phyloP scores from a whole-genome alignment of 2,797 vertebrate genomes.

The Syngnathus acus region DNA sequence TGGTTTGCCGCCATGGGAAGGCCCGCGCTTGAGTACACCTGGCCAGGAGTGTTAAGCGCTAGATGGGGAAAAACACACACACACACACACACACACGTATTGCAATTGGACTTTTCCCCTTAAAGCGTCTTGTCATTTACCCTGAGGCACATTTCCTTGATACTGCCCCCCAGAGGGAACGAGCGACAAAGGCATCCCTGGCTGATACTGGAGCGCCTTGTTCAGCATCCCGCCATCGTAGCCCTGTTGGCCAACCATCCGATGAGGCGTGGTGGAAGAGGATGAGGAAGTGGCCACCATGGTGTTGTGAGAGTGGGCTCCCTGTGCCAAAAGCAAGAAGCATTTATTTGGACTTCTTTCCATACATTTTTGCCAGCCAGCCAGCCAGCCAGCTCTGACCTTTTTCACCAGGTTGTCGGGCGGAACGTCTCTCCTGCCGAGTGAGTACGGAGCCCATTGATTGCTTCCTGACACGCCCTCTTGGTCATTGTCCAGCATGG shows the following conservation, averaged over 20 bases:
- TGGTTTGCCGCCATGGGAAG: slow-evolving; percentile 76
- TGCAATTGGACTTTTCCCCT: neutral
- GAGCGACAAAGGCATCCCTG: slow-evolving; percentile 87
- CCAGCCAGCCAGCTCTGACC: slow-evolving; percentile 56
- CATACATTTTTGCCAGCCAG: neutral
- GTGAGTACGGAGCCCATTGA: slow-evolving; percentile 95
- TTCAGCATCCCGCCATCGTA: slow-evolving; percentile 80
- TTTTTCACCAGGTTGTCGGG: slow-evolving; percentile 92
- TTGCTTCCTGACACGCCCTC: slow-evolving; percentile 83
- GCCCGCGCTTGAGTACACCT: slow-evolving; percentile 67
- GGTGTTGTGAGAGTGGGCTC: slow-evolving; percentile 78
- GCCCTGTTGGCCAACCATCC: slow-evolving; percentile 79
- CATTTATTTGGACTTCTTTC: neutral
- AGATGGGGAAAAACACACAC: neutral
- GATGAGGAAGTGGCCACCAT: slow-evolving; percentile 83
- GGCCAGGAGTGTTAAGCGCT: slow-evolving; percentile 42
- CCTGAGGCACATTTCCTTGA: slow-evolving; percentile 59
- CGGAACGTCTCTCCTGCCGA: slow-evolving; percentile 93
- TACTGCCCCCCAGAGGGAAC: slow-evolving; percentile 67
- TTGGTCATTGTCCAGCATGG: slow-evolving; percentile 95
- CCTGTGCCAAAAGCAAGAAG: slow-evolving; percentile 64
- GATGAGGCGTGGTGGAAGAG: slow-evolving; percentile 82
- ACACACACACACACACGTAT: neutral
- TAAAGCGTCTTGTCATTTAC: slow-evolving; percentile 5
- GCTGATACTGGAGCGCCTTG: slow-evolving; percentile 80